Evolutionary conservation across 2,797 vertebrate genomes (phyloP), one percentile per base, ranked within the genome.

Genomic region (Thalassophryne amazonica): DNA sequence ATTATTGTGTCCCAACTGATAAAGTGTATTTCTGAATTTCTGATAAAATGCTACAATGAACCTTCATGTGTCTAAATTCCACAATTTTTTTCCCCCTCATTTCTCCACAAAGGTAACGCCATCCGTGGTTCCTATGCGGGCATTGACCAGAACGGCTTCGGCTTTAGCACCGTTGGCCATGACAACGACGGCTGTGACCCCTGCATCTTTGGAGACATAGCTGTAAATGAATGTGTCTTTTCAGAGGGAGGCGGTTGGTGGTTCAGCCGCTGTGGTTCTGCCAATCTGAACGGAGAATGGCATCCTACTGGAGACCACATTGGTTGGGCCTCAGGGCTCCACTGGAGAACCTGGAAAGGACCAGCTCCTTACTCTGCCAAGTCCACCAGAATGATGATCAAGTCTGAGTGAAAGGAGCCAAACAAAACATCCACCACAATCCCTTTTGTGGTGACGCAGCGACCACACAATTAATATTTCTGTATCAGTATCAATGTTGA

Each of bases 191-290:
- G 68, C 59, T 86, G 87, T 64, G 16, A 36, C 0, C 80, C 73
- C 0, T 88, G 86, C 43, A 17, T 80, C 32, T 77, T 83, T 0
- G 81, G 74, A 0, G 78, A 85, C 59, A 69, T 76, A 2, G 51
- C 25, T 1, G 0, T 38, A 6, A 1, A 0, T 0, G 3, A 58
- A 0, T 91, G 88, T 9, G 17, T 51, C 12, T 0, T 0, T 0
- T 13, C 12, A 1, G 2, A 29, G 0, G 43, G 49, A 0, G 57
- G 80, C 0, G 80, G 84, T 5, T 89, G 89, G 85, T 90, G 86
- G 85, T 88, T 69, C 60, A 89, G 87, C 24, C 24, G 54, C 52
- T 88, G 86, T 6, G 80, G 86, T 10, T 82, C 80, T 2, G 88
- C 84, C 18, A 21, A 14, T 40, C 73, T 90, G 17, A 68, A 88